A percentile compares a stretch with the other conserved stretches of the same genome.
Evolutionary conservation across 1,140 invertebrate species (phyloP).

Genomic region (Aphelinus atriplicis): DNA sequence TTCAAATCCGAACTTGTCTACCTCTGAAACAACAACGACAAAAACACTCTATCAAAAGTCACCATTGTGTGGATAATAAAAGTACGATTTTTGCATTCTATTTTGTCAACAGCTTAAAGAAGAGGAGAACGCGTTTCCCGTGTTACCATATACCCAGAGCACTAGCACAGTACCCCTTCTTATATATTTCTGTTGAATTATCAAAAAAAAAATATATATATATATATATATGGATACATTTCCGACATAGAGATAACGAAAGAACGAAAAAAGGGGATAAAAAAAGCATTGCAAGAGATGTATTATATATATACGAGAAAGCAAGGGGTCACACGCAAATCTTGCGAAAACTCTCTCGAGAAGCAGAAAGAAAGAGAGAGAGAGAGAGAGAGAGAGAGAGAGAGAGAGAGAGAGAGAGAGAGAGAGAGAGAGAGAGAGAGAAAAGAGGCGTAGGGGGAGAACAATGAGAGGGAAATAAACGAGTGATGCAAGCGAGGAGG

Average conservation of each 20-base stretch:
- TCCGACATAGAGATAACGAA: constrained; percentile 27
- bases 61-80: too few species aligned
- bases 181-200: constrained; percentile 40
- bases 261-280: constrained; percentile 37
- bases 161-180: constrained; percentile 43
- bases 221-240: constrained; percentile 35
- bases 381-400: constrained; percentile 35
- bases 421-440: constrained; percentile 37
- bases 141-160: constrained; percentile 63
- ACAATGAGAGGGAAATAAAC: too few species aligned
- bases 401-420: constrained; percentile 37
- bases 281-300: neutral
- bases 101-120: constrained; percentile 68
- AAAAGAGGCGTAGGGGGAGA: neutral
- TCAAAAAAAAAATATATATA: constrained; percentile 33
- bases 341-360: constrained; percentile 45
- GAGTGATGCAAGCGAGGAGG: too few species aligned
- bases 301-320: constrained; percentile 10
- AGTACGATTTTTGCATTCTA: constrained; percentile 58
- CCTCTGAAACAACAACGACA: too few species aligned
- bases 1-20: too few species aligned
- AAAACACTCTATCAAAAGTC: too few species aligned
- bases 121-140: constrained; percentile 59
- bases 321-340: constrained; percentile 28
- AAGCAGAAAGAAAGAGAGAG: constrained; percentile 38